These are phyloP conservation scores for Turritopsis rubra DNA, from an alignment of 30 jellyfish, hydroid and myxozoan species.

Conservation along the genomic window DNA sequence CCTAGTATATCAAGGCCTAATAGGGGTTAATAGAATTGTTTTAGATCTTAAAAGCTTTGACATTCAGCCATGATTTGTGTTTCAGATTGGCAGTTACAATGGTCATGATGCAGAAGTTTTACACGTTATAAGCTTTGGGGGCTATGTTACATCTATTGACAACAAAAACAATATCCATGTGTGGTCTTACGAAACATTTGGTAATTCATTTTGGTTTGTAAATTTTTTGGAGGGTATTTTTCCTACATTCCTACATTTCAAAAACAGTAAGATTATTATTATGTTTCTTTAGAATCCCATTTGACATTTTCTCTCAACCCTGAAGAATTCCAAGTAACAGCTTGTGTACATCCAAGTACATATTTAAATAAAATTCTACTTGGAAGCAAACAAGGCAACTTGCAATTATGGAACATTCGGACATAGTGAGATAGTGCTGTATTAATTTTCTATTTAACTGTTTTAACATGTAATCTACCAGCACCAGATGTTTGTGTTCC, in stretches of 20 bases:
- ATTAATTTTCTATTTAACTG: neutral
- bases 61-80: too few species aligned
- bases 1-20: too few species aligned
- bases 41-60: too few species aligned
- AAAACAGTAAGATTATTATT: neutral
- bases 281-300: slow-evolving; percentile 59
- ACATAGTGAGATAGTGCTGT: slow-evolving; percentile 34
- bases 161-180: slow-evolving; percentile 36
- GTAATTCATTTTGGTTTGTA: too few species aligned
- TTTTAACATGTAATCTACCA: neutral
- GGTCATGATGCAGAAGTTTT: slow-evolving; percentile 48
- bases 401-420: slow-evolving; percentile 85
- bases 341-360: slow-evolving; percentile 88
- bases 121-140: slow-evolving; percentile 53
- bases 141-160: slow-evolving; percentile 65
- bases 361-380: slow-evolving; percentile 72
- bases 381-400: slow-evolving; percentile 81
- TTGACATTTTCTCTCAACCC: slow-evolving; percentile 48
- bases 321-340: slow-evolving; percentile 48
- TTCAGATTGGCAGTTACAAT: slow-evolving; percentile 37
- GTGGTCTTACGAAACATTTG: slow-evolving; percentile 59
- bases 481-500: too few species aligned
- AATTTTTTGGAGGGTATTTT: too few species aligned
- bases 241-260: too few species aligned
- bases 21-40: too few species aligned